Evolutionary conservation across 2,888 invertebrate species (phyloP).

Genomic region (Mantis religiosa): DNA sequence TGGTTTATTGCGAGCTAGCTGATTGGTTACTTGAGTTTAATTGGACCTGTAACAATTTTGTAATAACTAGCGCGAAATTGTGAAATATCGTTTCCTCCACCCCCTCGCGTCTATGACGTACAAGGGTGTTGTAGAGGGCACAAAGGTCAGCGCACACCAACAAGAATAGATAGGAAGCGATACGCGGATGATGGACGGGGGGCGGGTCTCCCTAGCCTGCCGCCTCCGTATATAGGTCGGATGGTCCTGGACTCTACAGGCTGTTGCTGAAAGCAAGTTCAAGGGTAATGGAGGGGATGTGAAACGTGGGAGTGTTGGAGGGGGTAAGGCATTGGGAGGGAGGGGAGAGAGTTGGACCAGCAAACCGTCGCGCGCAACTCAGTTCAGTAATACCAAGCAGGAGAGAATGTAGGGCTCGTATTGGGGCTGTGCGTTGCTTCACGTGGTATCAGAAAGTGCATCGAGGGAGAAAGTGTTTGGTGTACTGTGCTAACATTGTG

Average conservation of each 20-base stretch:
- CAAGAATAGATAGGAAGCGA: not conserved
- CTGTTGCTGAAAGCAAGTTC: slow-evolving; percentile 43
- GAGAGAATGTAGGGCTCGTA: slow-evolving; percentile 37
- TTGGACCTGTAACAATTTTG: not conserved
- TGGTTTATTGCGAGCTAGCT: no score
- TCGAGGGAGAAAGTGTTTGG: not conserved
- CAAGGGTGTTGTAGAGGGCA: not conserved
- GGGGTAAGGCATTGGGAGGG: slow-evolving; percentile 43
- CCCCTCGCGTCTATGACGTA: not conserved
- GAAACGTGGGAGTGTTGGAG: slow-evolving; percentile 45
- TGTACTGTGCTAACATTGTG: not conserved
- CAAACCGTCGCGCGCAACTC: slow-evolving; percentile 50
- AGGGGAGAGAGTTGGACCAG: slow-evolving; percentile 56
- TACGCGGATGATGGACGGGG: not conserved
- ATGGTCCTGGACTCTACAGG: slow-evolving; percentile 35
- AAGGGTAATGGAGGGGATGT: slow-evolving; percentile 51
- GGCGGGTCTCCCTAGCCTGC: slow-evolving; percentile 14
- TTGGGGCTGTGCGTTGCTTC: slow-evolving; percentile 38
- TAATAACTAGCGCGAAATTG: not conserved
- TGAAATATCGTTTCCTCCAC: not conserved
- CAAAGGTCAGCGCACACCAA: not conserved
- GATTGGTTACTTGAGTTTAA: no score
- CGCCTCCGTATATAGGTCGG: slow-evolving; percentile 42
- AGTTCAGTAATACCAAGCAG: slow-evolving; percentile 45
- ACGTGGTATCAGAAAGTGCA: slow-evolving; percentile 35